Evolutionary conservation across 2,888 invertebrate genomes (phyloP).

Genomic region (Clusia tigrina): DNA sequence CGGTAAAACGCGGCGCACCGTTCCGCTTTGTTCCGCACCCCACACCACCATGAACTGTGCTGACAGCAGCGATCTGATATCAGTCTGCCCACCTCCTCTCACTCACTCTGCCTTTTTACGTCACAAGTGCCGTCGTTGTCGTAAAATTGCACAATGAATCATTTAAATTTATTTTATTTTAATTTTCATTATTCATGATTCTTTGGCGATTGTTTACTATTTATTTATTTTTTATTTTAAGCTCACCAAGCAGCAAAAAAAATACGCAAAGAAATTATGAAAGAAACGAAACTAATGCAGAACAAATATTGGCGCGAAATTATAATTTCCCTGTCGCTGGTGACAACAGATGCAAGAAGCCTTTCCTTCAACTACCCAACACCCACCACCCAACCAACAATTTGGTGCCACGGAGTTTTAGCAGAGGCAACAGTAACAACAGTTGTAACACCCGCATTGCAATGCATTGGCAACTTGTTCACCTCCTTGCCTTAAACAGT

Average conservation of each 20-base stretch:
- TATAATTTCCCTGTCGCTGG: background rate
- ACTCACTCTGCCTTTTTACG: background rate
- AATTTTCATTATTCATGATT: too few relatives aligned
- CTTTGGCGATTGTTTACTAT: too few relatives aligned
- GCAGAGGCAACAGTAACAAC: too few relatives aligned
- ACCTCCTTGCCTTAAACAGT: too few relatives aligned
- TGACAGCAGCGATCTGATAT: background rate
- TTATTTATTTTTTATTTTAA: too few relatives aligned
- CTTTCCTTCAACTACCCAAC: background rate
- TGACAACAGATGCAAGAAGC: background rate
- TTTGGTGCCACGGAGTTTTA: background rate
- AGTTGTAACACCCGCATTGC: too few relatives aligned
- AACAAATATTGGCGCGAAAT: conserved; percentile 13
- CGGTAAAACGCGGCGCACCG: background rate
- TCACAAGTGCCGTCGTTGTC: background rate
- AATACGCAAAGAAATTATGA: background rate
- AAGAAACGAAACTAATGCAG: too few relatives aligned
- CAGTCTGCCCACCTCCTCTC: background rate
- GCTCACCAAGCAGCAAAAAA: too few relatives aligned
- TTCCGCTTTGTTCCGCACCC: background rate
- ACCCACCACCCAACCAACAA: background rate
- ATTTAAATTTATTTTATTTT: conserved; percentile 13
- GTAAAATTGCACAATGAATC: conserved; percentile 19
- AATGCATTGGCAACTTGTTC: too few relatives aligned
- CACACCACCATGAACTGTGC: background rate